phyloP scores from a whole-genome alignment of 2,888 invertebrate species.

The Drosophila suboccidentalis region DNA sequence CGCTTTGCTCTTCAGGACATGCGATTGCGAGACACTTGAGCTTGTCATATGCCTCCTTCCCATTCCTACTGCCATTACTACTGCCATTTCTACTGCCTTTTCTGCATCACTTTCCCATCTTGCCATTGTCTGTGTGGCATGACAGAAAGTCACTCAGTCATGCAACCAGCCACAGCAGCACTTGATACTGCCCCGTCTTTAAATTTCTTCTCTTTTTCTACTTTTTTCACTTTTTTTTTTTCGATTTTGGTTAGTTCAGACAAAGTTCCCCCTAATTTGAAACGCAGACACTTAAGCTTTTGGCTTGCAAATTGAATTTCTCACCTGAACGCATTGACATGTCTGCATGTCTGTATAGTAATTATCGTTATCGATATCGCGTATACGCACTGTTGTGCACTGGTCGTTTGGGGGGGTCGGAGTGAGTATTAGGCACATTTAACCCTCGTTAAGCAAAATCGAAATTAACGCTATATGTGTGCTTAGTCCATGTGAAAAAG shows the following conservation, averaged over 20 bases:
- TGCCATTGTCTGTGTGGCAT: slow-evolving; percentile 51
- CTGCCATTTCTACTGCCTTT: slow-evolving; percentile 1
- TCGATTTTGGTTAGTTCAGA: slow-evolving; percentile 10
- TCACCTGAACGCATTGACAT: slow-evolving; percentile 66
- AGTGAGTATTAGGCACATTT: slow-evolving; percentile 45
- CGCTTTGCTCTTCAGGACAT: slow-evolving; percentile 53
- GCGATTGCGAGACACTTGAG: slow-evolving; percentile 59
- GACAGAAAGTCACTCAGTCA: slow-evolving; percentile 76
- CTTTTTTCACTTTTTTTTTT: background rate
- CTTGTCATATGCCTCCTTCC: slow-evolving; percentile 56
- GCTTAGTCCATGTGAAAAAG: slow-evolving; percentile 69
- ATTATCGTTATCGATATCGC: slow-evolving; percentile 77
- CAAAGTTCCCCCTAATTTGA: slow-evolving; percentile 7
- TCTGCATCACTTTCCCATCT: slow-evolving; percentile 36
- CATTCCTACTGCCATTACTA: background rate
- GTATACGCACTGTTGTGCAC: slow-evolving; percentile 67
- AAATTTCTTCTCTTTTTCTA: background rate
- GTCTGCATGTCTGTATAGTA: slow-evolving; percentile 61
- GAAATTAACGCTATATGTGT: slow-evolving; percentile 74
- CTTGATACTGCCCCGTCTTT: slow-evolving; percentile 45
- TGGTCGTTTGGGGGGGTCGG: slow-evolving; percentile 7
- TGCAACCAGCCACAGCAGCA: slow-evolving; percentile 63
- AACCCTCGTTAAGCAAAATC: slow-evolving; percentile 77
- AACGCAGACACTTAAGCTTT: slow-evolving; percentile 18
- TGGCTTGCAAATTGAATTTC: slow-evolving; percentile 70